Conservation (phyloP, 1,140 invertebrate species). For the Helicoverpa armigera region DNA sequence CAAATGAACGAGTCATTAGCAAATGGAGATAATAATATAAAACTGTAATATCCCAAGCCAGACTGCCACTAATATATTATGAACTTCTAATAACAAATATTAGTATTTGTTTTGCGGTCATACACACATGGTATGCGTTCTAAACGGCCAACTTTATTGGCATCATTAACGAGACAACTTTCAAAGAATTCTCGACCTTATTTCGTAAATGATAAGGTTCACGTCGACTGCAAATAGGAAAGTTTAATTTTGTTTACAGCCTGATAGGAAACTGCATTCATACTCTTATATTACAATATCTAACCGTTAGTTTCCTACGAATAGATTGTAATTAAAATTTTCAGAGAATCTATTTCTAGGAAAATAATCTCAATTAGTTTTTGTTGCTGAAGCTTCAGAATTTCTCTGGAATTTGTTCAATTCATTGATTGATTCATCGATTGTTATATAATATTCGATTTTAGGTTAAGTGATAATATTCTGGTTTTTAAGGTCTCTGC, state of each 20-base stretch:
- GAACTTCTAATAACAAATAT: slow-evolving; percentile 34
- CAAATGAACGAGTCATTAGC: background rate
- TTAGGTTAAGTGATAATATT: no score
- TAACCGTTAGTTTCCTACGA: background rate
- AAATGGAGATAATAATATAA: background rate
- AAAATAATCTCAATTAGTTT: no score
- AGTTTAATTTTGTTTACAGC: slow-evolving; percentile 28
- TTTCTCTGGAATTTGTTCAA: background rate
- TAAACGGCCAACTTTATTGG: slow-evolving; percentile 16
- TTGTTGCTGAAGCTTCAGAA: background rate
- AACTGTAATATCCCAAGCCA: slow-evolving; percentile 9
- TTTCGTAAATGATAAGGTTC: background rate
- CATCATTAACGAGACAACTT: background rate
- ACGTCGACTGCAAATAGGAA: background rate
- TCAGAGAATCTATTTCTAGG: background rate
- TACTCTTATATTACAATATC: background rate
- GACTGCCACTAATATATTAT: slow-evolving; percentile 16
- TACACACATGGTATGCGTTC: slow-evolving; percentile 20
- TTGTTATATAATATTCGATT: no score
- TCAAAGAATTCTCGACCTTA: background rate
- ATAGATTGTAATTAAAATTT: background rate
- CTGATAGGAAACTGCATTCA: slow-evolving; percentile 19
- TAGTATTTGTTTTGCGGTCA: slow-evolving; percentile 26
- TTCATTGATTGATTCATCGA: no score
- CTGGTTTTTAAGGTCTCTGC: no score